Percentiles rank a stretch among this genome's conserved stretches.
phyloP scores from a whole-genome alignment of 1,140 invertebrate genomes.

The Drosophila persimilis region DNA sequence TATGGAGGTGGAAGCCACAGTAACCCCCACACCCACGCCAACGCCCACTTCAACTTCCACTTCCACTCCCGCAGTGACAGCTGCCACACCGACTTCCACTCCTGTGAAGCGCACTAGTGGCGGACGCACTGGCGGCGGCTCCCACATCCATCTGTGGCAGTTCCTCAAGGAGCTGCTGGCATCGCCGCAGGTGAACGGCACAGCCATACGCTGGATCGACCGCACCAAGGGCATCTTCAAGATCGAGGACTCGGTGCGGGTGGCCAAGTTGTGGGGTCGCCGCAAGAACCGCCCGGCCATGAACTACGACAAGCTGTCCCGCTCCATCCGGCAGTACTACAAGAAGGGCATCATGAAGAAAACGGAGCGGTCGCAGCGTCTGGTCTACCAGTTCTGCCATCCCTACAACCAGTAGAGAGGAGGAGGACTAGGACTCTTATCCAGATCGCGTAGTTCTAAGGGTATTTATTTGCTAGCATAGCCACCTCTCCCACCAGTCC shows the following conservation, averaged over 20 bases:
- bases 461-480: conserved; percentile 61
- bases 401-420: conserved; percentile 91
- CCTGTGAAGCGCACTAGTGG: conserved; percentile 59
- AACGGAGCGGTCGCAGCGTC: conserved; percentile 97
- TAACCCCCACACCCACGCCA: conserved; percentile 18
- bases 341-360: conserved; percentile 99
- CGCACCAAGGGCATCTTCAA: conserved; percentile 98
- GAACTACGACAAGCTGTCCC: conserved; percentile 99
- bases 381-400: conserved; percentile 99
- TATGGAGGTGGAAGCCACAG: conserved; percentile 65
- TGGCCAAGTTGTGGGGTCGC: conserved; percentile 97
- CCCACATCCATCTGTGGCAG: conserved; percentile 99
- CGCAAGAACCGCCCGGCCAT: conserved; percentile 99
- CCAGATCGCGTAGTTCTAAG: conserved; percentile 43
- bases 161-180: conserved; percentile 98
- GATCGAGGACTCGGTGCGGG: conserved; percentile 98
- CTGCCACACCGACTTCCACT: conserved; percentile 24
- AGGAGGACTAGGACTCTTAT: not conserved
- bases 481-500: conserved; percentile 6
- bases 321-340: conserved; percentile 99
- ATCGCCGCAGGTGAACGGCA: conserved; percentile 92
- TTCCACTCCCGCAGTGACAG: conserved; percentile 3
- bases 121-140: conserved; percentile 86
- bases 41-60: not conserved
- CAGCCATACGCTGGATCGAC: conserved; percentile 98